These are phyloP conservation scores for Deladenus siricidicola DNA, from an alignment of 2,888 invertebrate genomes.

Conservation along the genomic window DNA sequence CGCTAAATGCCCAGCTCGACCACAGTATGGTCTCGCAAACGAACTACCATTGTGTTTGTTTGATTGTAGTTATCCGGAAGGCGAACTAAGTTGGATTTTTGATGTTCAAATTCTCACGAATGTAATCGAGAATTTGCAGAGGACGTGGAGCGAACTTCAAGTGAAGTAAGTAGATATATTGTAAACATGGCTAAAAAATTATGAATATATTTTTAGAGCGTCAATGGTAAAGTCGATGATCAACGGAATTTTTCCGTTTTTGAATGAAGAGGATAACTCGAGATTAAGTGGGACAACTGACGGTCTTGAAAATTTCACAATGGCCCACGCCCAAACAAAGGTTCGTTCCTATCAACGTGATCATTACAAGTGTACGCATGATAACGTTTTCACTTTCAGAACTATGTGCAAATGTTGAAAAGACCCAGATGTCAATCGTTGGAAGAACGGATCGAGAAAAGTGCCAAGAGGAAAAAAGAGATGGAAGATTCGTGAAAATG, in stretches of 20 bases:
- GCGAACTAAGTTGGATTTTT: conserved; percentile 31
- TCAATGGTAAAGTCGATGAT: conserved; percentile 42
- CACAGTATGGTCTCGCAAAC: conserved; percentile 45
- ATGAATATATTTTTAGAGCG: conserved; percentile 20
- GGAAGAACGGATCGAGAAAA: conserved; percentile 15
- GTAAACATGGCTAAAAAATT: neutral
- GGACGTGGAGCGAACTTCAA: conserved; percentile 36
- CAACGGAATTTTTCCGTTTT: conserved; percentile 17
- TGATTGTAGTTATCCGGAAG: conserved; percentile 38
- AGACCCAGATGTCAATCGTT: conserved; percentile 37
- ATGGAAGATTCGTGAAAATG: too few species aligned
- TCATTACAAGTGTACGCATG: neutral
- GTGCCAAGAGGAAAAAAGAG: neutral
- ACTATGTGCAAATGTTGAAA: conserved; percentile 34
- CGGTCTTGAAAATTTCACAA: conserved; percentile 38
- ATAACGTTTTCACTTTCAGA: conserved; percentile 20
- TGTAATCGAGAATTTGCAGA: conserved; percentile 29
- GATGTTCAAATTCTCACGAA: conserved; percentile 21
- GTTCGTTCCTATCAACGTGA: neutral
- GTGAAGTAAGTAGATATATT: conserved; percentile 30
- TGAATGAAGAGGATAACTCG: neutral
- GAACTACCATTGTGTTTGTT: conserved; percentile 50
- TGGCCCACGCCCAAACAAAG: conserved; percentile 12
- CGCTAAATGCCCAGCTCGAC: conserved; percentile 32
- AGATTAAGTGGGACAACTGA: neutral